Percentiles rank a stretch among this genome's conserved stretches.
Evolutionary conservation across 2,888 invertebrate genomes (phyloP).

Genomic region (Lepetodrilus schrolli): DNA sequence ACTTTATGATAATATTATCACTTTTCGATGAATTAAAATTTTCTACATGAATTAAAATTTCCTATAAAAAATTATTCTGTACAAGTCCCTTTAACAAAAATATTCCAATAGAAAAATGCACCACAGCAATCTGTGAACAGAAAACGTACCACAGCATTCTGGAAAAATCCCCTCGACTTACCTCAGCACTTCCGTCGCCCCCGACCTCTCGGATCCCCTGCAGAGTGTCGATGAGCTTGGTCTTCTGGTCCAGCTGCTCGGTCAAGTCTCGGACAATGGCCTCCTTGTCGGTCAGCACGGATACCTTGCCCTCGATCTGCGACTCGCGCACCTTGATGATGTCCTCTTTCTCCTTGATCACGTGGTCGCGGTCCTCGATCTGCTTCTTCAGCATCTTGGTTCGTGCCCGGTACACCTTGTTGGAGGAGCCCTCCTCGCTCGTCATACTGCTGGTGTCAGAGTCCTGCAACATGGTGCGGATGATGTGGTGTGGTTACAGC

Average conservation of each 20-base stretch:
- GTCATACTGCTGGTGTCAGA: constrained; percentile 41
- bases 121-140: too few relatives aligned
- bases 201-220: constrained; percentile 35
- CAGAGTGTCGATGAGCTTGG: constrained; percentile 61
- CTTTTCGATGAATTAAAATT: too few relatives aligned
- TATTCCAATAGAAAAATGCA: too few relatives aligned
- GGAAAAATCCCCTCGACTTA: not conserved
- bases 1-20: too few relatives aligned
- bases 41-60: too few relatives aligned
- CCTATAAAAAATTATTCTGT: too few relatives aligned
- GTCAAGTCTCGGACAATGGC: constrained; percentile 76
- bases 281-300: constrained; percentile 67
- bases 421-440: constrained; percentile 47
- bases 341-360: constrained; percentile 61
- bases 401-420: constrained; percentile 59
- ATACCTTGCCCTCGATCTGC: constrained; percentile 63
- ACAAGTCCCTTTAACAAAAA: too few relatives aligned
- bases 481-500: not conserved
- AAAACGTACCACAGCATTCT: too few relatives aligned
- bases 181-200: constrained; percentile 28
- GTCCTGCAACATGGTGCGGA: not conserved
- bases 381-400: constrained; percentile 70
- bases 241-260: constrained; percentile 76
- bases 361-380: constrained; percentile 70
- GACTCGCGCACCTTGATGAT: constrained; percentile 52